These are phyloP conservation scores for Cephus pulcher DNA, from an alignment of 2,888 invertebrate species.

Conservation along the genomic window DNA sequence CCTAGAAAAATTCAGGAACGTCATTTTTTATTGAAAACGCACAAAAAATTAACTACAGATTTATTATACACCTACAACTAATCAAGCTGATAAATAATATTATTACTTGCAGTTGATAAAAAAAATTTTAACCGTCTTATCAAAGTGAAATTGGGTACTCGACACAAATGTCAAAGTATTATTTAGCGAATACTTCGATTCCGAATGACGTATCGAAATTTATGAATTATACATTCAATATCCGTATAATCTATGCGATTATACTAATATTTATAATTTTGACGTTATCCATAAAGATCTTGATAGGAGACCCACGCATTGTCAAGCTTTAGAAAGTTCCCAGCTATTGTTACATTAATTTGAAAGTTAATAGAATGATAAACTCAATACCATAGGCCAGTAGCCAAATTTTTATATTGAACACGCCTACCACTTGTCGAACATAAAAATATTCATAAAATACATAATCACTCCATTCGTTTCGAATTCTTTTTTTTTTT, in stretches of 20 bases:
- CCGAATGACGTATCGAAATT: background rate
- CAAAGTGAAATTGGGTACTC: background rate
- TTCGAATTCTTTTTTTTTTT: background rate
- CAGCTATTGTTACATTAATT: background rate
- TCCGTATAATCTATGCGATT: background rate
- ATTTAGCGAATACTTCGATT: background rate
- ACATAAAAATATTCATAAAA: background rate
- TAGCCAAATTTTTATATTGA: too few relatives aligned
- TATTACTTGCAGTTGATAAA: background rate
- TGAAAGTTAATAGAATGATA: background rate
- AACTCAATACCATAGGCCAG: background rate
- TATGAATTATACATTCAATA: slow-evolving; percentile 2
- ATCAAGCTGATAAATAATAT: background rate
- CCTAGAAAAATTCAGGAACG: slow-evolving; percentile 12
- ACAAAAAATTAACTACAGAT: too few relatives aligned
- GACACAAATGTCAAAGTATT: background rate
- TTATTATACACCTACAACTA: background rate
- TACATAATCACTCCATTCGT: background rate
- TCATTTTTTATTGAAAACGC: too few relatives aligned
- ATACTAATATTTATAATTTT: background rate
- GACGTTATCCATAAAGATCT: background rate
- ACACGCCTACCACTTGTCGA: background rate
- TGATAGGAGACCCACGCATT: background rate
- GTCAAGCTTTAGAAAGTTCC: background rate
- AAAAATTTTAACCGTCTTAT: background rate